Base-by-base conservation (phyloP, 1,140 invertebrate species). In the Scaptodrosophila lebanonensis region DNA sequence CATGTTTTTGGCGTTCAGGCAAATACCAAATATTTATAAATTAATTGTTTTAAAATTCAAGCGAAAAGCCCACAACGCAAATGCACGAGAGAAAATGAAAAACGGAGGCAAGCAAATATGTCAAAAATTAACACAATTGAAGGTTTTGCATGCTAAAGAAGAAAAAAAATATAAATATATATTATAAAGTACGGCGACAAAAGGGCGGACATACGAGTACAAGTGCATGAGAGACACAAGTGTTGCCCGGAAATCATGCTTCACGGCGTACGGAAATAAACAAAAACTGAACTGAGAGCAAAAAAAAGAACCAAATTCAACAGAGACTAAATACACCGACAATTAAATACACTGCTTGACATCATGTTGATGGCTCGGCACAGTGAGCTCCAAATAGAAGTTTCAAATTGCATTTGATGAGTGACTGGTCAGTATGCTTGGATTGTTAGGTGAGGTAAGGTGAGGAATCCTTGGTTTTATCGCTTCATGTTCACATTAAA, bases 221-320 rank as follows among this genome's bases (percentile, higher is more conserved):
- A 62, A 52, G 64, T 61, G 67, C 47, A n/a, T 60, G 39, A 40
- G 27, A 48, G 17, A 13, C 40, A 43, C 22, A 63, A 59, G 39
- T 40, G 49, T 56, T 66, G 73, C 59, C 59, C 73, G 73, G 75
- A 79, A 79, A 79, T 79, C 64, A 73, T 75, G 73, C 73, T 73
- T 58, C 57, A 33, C 47, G 51, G 47, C 57, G 36, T 66, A 39
- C 35, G 52, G 45, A 63, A 30, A 47, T 54, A 67, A 64, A 38
- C 53, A 60, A 77, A 72, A 56, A 70, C 56, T 70, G 53, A 7
- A 48, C n/a, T n/a, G n/a, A 71, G 52, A 66, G 54, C 51, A 59
- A 64, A 54, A 48, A 49, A 43, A 17, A 45, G 22, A 36, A 36
- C 25, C 16, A 35, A 18, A 15, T 25, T 17, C 5, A n/a, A 17